A percentile compares a stretch with the other conserved stretches of the same genome.
phyloP scores from a whole-genome alignment of 2,113 vertebrate genomes.

The Catagonus wagneri region DNA sequence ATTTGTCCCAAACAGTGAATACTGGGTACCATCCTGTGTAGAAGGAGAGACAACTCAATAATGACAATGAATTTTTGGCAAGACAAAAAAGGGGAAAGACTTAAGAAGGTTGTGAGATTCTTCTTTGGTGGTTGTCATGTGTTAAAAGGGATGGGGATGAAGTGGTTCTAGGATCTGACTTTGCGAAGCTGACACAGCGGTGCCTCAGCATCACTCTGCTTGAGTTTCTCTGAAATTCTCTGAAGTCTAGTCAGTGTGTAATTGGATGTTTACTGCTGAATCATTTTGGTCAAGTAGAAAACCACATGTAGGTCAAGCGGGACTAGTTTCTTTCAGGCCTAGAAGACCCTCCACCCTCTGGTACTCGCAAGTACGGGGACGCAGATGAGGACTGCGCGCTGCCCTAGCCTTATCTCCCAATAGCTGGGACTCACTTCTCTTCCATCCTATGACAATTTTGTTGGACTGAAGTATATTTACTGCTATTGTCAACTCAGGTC shows the following conservation, averaged over 20 bases:
- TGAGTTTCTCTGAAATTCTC: constrained; percentile 16
- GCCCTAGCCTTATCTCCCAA: neutral
- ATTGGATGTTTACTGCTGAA: neutral
- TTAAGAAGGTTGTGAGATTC: neutral
- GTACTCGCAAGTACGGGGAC: neutral
- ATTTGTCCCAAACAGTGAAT: neutral
- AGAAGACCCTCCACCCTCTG: neutral
- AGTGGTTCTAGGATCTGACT: neutral
- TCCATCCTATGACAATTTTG: neutral
- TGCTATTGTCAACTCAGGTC: neutral
- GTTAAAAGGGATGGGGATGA: neutral
- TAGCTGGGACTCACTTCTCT: neutral
- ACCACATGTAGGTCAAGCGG: neutral
- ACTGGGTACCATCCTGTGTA: neutral
- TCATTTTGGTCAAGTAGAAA: constrained; percentile 9
- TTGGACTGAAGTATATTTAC: neutral
- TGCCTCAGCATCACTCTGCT: neutral
- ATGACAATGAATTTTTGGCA: neutral
- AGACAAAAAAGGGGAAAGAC: neutral
- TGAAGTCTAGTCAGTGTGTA: neutral
- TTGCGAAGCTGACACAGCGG: neutral
- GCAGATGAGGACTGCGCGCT: neutral
- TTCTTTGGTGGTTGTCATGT: neutral
- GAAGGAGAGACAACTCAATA: neutral
- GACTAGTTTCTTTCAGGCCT: neutral